Base-by-base conservation (phyloP, 2,888 invertebrate genomes). In the Thecocarcelia acutangulata region DNA sequence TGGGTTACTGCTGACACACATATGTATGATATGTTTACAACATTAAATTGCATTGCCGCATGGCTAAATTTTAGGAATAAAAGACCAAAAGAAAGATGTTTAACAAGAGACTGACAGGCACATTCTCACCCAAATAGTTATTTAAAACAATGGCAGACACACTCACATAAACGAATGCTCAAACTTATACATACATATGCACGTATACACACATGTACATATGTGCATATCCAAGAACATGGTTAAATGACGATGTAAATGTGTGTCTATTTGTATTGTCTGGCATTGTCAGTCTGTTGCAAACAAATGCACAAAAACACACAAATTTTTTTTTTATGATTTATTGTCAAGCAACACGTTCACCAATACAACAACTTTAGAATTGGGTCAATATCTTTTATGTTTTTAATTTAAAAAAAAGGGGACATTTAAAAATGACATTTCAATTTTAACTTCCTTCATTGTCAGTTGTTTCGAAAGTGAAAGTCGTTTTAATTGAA, bases 21-120 rank as follows among this genome's bases (percentile, higher is more conserved):
- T 17, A 63, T 37, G 24, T 50, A 59, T 73, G 48, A 61, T 54
- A 61, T 76, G 68, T 69, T 54, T 54, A 48, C 17, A 61, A 40
- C 46, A 64, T 70, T 63, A 42, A 78, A 58, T 72, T 70, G 58
- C 61, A 52, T 58, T 78, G 66, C 66, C 46, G 52, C 72, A 59
- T 78, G 64, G 24, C 37, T 66, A 12, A 72, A 40, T 59, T 66
- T 63, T n/a, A 2, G 17, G 48, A 37, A 24, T 46, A 48, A 28
- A n/a, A 4, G 56, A 33, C 13, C 42, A 50, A 1, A 42, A 59
- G 9, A 56, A 24, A 61, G 12, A 24, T n/a, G 42, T 24, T 44
- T 46, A 8, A 2, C 13, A 48, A 48, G 24, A 33, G 33, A 33
- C 33, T 33, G 6, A 50, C 42, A 5, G n/a, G 50, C 48, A 33